A percentile compares a stretch with the other conserved stretches of the same genome.
Evolutionary conservation across 2,888 invertebrate species (phyloP).

Genomic region (Drosophila lutescens): DNA sequence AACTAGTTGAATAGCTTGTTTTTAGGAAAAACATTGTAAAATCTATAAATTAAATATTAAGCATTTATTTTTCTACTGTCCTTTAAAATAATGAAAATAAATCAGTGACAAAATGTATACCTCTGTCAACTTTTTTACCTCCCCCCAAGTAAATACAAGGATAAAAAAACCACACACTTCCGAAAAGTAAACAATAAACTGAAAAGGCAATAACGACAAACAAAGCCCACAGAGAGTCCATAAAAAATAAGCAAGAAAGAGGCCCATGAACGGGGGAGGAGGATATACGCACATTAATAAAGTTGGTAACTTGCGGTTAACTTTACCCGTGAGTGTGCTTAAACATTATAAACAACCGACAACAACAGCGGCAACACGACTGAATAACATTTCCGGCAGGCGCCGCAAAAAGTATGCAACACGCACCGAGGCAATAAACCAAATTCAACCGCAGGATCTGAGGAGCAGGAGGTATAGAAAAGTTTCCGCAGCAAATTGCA

Average conservation of each 20-base stretch:
- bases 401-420: conserved; percentile 61
- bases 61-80: background rate
- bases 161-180: conserved; percentile 22
- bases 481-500: conserved; percentile 63
- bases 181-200: conserved; percentile 25
- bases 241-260: conserved; percentile 45
- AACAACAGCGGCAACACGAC: conserved; percentile 45
- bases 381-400: conserved; percentile 62
- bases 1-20: background rate
- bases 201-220: conserved; percentile 46
- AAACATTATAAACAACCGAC: conserved; percentile 66
- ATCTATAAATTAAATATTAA: background rate
- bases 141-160: conserved; percentile 27
- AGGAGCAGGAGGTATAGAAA: conserved; percentile 19
- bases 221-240: conserved; percentile 43
- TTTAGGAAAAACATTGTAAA: background rate
- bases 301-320: conserved; percentile 74
- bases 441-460: conserved; percentile 59
- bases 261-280: conserved; percentile 15
- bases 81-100: conserved; percentile 29
- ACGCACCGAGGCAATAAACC: conserved; percentile 73
- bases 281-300: conserved; percentile 70
- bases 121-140: conserved; percentile 3
- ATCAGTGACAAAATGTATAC: conserved; percentile 34
- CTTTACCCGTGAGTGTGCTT: conserved; percentile 78